Conservation (phyloP, 2,797 vertebrate genomes). For the Petrocephalus schoutedeni region DNA sequence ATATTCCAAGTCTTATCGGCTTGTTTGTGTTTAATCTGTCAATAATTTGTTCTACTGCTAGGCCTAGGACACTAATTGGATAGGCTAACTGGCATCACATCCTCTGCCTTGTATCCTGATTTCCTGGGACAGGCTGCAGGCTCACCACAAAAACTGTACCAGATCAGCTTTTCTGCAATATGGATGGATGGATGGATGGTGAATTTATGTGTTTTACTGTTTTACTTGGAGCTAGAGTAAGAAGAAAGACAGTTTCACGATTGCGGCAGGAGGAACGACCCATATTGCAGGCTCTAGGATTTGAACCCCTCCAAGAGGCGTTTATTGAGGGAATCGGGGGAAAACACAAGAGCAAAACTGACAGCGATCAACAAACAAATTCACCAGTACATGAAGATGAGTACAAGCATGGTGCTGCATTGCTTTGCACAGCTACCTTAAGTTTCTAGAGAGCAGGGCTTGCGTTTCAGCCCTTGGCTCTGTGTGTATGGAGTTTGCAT, state of each 20-base stretch:
- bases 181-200: neutral
- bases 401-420: neutral
- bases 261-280: no score
- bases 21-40: neutral
- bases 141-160: neutral
- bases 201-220: neutral
- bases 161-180: neutral
- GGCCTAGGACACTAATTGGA: neutral
- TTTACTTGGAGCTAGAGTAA: neutral
- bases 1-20: neutral
- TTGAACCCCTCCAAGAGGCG: no score
- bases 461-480: neutral
- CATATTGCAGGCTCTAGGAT: no score
- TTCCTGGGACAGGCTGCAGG: neutral
- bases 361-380: neutral
- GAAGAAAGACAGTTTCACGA: neutral
- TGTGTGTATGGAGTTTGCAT: neutral
- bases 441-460: neutral
- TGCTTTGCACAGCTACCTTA: neutral
- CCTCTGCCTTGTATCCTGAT: neutral
- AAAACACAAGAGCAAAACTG: no score
- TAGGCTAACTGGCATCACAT: neutral
- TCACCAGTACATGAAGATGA: neutral
- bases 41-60: neutral
- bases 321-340: no score